phyloP scores from a whole-genome alignment of 2,797 vertebrate species.

The Micropoecilia bifurca region DNA sequence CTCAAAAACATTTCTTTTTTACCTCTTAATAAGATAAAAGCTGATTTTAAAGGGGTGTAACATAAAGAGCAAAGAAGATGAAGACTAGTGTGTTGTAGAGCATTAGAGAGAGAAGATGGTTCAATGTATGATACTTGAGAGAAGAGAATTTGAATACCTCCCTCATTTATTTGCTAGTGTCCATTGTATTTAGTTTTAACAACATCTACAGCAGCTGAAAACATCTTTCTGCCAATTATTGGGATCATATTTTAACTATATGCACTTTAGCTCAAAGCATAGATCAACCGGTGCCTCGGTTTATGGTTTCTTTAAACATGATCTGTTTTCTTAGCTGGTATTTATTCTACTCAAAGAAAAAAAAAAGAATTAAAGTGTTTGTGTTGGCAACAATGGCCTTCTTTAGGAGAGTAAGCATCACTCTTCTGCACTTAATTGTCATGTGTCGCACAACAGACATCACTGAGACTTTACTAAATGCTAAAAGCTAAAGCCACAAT shows the following conservation, averaged over 20 bases:
- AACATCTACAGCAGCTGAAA: neutral
- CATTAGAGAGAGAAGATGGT: neutral
- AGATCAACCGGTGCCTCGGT: neutral
- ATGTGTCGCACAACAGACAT: neutral
- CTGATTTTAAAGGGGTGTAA: neutral
- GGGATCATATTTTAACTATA: neutral
- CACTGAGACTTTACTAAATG: neutral
- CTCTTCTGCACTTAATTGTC: neutral
- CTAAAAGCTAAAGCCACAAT: neutral
- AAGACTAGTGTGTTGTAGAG: neutral
- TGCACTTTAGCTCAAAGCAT: neutral
- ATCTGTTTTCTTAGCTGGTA: neutral
- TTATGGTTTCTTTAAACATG: neutral
- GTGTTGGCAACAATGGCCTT: neutral
- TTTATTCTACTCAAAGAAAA: neutral
- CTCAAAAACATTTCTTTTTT: conserved; percentile 20
- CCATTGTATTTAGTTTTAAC: neutral
- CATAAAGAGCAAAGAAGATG: neutral
- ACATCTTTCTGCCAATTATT: neutral
- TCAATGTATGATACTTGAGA: neutral
- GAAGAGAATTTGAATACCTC: neutral
- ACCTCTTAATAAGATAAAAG: neutral
- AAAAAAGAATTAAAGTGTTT: neutral
- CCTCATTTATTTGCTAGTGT: too few relatives aligned
- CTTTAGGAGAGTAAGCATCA: neutral